A percentile compares a stretch with the other conserved stretches of the same genome.
These are phyloP conservation scores for Psix sp. DNA, from an alignment of 1,140 invertebrate species.

Conservation along the genomic window DNA sequence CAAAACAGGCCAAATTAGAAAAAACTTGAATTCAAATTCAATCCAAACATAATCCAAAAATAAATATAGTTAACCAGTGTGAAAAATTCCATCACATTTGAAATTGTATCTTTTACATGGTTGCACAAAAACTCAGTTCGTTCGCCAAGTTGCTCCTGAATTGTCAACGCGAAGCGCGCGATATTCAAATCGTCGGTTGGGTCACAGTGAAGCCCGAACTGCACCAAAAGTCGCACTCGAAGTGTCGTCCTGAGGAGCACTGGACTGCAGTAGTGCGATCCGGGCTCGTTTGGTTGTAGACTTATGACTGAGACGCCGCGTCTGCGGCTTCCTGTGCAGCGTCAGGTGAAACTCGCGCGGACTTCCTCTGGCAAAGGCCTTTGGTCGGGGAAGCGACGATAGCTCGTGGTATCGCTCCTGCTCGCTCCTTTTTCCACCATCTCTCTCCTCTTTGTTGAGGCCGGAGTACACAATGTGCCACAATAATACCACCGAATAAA, in stretches of 20 bases:
- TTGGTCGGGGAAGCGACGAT: slow-evolving; percentile 63
- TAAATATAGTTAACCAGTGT: too few relatives aligned
- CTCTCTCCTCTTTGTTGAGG: slow-evolving; percentile 30
- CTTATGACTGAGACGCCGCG: slow-evolving; percentile 66
- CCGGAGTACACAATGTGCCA: slow-evolving; percentile 21
- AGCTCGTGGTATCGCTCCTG: slow-evolving; percentile 37
- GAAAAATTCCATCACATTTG: too few relatives aligned
- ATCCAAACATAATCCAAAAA: too few relatives aligned
- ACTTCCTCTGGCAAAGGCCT: slow-evolving; percentile 60
- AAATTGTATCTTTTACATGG: too few relatives aligned
- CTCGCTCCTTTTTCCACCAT: slow-evolving; percentile 25
- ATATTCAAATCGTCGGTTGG: too few relatives aligned
- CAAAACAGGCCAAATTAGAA: too few relatives aligned
- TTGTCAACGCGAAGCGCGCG: too few relatives aligned
- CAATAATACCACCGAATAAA: slow-evolving; percentile 38
- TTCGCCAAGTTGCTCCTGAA: too few relatives aligned
- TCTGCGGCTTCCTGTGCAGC: slow-evolving; percentile 65
- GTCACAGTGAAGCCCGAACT: too few relatives aligned
- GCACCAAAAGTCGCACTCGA: too few relatives aligned
- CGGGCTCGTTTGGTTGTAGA: slow-evolving; percentile 60
- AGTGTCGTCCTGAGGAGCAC: neutral
- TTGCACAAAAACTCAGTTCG: too few relatives aligned
- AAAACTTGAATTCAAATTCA: too few relatives aligned
- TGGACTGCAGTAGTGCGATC: slow-evolving; percentile 15
- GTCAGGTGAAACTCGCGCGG: slow-evolving; percentile 68